These are phyloP conservation scores for Potamilus streckersoni DNA, from an alignment of 1,140 invertebrate species.

Conservation along the genomic window DNA sequence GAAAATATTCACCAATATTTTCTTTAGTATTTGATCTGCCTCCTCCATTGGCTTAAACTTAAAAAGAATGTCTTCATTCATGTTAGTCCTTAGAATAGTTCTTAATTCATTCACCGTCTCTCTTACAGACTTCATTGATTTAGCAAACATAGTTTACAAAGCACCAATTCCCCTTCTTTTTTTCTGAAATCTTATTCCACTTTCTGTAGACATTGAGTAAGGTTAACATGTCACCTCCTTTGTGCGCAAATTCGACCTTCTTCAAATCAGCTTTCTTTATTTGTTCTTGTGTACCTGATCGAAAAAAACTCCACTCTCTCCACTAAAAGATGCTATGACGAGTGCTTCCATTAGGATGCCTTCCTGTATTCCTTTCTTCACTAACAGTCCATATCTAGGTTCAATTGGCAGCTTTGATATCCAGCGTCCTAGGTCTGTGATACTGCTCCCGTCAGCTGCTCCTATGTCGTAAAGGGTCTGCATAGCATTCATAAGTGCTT, in stretches of 20 bases:
- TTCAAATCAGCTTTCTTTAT: constrained; percentile 73
- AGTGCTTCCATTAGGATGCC: constrained; percentile 74
- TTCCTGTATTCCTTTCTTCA: constrained; percentile 40
- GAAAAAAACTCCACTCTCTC: constrained; percentile 46
- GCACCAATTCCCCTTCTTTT: constrained; percentile 53
- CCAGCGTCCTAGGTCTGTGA: constrained; percentile 57
- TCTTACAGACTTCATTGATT: constrained; percentile 43
- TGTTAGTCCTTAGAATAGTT: constrained; percentile 33
- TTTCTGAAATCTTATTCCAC: constrained; percentile 45
- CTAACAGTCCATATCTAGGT: constrained; percentile 47
- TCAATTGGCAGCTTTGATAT: constrained; percentile 59
- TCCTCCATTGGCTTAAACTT: constrained; percentile 10
- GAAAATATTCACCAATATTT: constrained; percentile 42
- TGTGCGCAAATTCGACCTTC: constrained; percentile 81
- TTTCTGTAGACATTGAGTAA: constrained; percentile 88
- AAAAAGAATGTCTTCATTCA: constrained; percentile 39
- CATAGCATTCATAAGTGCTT: constrained; percentile 44
- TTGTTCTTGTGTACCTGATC: constrained; percentile 70
- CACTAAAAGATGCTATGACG: constrained; percentile 45
- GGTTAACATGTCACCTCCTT: constrained; percentile 91
- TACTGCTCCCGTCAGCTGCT: constrained; percentile 46
- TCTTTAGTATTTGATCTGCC: constrained; percentile 29
- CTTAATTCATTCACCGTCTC: constrained; percentile 52
- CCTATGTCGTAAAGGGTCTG: constrained; percentile 42
- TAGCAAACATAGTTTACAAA: constrained; percentile 47